Evolutionary conservation across 2,113 vertebrate genomes (phyloP).

Genomic region (Zosterops lateralis): DNA sequence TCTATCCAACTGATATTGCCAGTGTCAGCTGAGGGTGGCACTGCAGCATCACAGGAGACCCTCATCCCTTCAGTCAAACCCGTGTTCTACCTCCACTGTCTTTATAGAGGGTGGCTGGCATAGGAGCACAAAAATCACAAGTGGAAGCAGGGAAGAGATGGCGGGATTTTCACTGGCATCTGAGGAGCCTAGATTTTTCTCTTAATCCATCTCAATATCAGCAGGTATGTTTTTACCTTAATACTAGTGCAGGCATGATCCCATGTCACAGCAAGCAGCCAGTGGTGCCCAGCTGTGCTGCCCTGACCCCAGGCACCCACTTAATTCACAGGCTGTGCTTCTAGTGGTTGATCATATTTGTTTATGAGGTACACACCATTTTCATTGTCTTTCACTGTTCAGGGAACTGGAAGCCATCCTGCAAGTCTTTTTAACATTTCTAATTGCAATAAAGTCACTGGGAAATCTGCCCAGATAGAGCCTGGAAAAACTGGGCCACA

Average conservation of each 20-base stretch:
- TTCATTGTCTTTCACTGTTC: background rate
- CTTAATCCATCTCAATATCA: background rate
- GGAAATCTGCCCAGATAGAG: background rate
- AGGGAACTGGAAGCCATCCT: background rate
- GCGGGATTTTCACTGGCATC: background rate
- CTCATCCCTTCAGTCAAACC: background rate
- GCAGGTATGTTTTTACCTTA: background rate
- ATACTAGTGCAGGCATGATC: background rate
- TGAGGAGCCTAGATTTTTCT: background rate
- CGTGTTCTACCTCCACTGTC: accelerated
- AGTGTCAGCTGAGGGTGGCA: constrained; percentile 26
- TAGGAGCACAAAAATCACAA: background rate
- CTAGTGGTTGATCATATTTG: background rate
- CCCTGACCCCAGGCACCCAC: background rate
- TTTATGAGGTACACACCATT: background rate
- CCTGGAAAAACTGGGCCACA: background rate
- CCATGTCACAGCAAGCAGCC: background rate
- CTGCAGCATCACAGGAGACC: background rate
- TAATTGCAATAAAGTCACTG: background rate
- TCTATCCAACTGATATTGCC: background rate
- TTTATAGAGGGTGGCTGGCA: background rate
- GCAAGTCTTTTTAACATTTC: background rate
- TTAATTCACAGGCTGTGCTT: background rate
- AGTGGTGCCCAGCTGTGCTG: background rate
- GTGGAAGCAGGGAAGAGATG: background rate